Evolutionary conservation across 2,113 vertebrate species (phyloP).

Genomic region (Numenius arquata): DNA sequence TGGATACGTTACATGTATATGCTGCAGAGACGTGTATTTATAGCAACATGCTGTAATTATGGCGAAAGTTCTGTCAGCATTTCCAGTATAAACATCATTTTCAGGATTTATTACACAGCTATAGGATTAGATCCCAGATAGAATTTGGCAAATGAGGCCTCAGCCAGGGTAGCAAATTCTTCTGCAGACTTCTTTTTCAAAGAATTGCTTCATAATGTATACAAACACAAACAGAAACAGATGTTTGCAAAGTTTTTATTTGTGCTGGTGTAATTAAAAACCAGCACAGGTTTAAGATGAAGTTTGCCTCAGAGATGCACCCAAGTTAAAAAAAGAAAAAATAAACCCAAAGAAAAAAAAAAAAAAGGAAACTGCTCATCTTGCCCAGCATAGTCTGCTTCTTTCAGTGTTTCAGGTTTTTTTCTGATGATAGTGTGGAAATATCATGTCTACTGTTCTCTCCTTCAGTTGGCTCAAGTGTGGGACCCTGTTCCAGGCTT

Average conservation of each 20-base stretch:
- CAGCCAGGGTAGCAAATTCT: background rate
- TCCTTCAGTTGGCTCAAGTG: background rate
- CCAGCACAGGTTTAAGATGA: background rate
- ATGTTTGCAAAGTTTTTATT: slow-evolving; percentile 24
- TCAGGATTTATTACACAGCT: slow-evolving; percentile 17
- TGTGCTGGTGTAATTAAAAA: slow-evolving; percentile 13
- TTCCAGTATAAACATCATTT: slow-evolving; percentile 36
- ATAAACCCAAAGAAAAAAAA: no score
- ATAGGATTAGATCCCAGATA: slow-evolving; percentile 8
- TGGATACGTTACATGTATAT: background rate
- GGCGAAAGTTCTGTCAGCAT: background rate
- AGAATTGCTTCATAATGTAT: background rate
- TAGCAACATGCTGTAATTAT: slow-evolving; percentile 18
- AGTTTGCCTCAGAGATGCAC: background rate
- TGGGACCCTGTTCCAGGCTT: background rate
- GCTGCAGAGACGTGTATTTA: background rate
- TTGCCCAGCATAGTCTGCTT: background rate
- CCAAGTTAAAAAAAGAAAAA: background rate
- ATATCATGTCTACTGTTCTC: background rate
- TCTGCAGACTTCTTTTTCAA: background rate
- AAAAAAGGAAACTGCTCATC: fast-evolving
- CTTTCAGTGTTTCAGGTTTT: background rate
- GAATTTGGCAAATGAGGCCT: background rate
- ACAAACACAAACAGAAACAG: slow-evolving; percentile 28
- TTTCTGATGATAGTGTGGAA: background rate